Percentiles rank a stretch among this genome's conserved stretches.
These are phyloP conservation scores for Muntiacus muntjak DNA, from an alignment of 2,113 vertebrate species.

Conservation along the genomic window DNA sequence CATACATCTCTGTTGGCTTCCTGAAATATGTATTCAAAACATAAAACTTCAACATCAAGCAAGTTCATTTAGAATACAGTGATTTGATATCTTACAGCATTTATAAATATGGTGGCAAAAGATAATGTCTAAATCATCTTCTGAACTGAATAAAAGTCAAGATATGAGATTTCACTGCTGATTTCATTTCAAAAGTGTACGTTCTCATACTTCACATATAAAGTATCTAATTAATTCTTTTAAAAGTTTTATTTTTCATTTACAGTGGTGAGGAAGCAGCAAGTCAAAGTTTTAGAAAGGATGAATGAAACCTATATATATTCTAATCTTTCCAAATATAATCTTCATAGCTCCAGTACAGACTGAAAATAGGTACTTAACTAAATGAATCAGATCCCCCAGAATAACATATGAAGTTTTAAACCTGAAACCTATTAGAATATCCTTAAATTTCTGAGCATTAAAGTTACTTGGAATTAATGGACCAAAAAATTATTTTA, in stretches of 20 bases:
- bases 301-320: conserved; percentile 39
- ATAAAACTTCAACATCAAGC: background rate
- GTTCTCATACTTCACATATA: background rate
- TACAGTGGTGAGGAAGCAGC: background rate
- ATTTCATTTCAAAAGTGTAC: conserved; percentile 3
- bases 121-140: background rate
- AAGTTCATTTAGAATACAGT: background rate
- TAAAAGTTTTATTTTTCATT: conserved; percentile 14
- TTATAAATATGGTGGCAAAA: background rate
- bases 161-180: background rate
- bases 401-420: conserved; percentile 34
- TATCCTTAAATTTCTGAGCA: background rate
- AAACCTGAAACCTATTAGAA: conserved; percentile 25
- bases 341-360: conserved; percentile 30
- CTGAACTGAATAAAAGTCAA: background rate
- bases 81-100: background rate
- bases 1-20: background rate
- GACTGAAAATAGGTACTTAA: conserved; percentile 43
- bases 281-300: conserved; percentile 34
- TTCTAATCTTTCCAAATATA: conserved; percentile 36
- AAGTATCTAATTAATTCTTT: background rate
- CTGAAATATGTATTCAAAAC: background rate
- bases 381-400: conserved; percentile 47
- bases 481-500: background rate
- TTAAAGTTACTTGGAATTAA: conserved; percentile 14